Evolutionary conservation across 2,888 invertebrate genomes (phyloP).

Genomic region (Cylindroiulus punctatus): DNA sequence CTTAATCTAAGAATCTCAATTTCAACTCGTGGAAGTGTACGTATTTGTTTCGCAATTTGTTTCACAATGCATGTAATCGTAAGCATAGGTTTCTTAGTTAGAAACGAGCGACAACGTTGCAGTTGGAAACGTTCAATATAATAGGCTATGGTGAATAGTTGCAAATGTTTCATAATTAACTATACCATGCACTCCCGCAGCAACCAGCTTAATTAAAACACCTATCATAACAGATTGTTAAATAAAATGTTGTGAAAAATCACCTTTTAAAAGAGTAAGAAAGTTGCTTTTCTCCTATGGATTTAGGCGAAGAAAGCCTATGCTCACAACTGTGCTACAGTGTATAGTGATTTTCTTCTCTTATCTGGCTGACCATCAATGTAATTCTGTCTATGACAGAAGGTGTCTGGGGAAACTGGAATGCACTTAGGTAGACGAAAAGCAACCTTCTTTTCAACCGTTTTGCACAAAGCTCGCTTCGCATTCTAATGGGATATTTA

Average conservation of each 20-base stretch:
- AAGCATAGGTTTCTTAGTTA: too few species aligned
- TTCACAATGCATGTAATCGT: too few species aligned
- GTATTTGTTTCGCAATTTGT: too few species aligned
- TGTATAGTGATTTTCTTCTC: neutral
- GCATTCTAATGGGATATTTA: slow-evolving; percentile 19
- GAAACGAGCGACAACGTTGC: too few species aligned
- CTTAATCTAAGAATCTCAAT: too few species aligned
- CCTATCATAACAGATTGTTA: neutral
- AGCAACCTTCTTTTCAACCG: slow-evolving; percentile 33
- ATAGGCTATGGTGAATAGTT: neutral
- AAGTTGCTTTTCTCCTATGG: slow-evolving; percentile 2
- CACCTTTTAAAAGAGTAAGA: neutral
- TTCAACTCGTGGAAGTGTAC: too few species aligned
- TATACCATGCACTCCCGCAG: neutral
- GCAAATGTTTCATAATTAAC: neutral
- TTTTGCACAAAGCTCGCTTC: slow-evolving; percentile 15
- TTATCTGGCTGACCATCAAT: slow-evolving; percentile 23
- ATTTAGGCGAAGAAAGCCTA: neutral
- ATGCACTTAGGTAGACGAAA: slow-evolving; percentile 23
- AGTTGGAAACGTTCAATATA: too few species aligned
- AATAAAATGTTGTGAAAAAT: neutral
- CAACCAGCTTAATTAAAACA: neutral
- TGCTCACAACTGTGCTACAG: neutral
- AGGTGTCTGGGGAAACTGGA: slow-evolving; percentile 31
- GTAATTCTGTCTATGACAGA: slow-evolving; percentile 29